Percentiles rank a stretch among this genome's conserved stretches.
Conservation (phyloP, 2,888 invertebrate genomes). For the Neocrepidodera transversa region DNA sequence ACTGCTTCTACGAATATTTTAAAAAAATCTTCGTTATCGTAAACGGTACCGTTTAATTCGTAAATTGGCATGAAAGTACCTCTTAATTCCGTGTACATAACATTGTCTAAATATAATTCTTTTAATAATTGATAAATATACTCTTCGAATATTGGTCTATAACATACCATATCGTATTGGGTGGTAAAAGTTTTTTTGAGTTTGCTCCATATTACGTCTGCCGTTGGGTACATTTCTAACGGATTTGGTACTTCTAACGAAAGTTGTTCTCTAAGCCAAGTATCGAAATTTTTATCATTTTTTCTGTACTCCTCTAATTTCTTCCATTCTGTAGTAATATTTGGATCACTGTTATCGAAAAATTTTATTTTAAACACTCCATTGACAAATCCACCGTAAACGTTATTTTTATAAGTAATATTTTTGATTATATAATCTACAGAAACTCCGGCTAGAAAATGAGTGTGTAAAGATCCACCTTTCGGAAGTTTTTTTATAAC, state of each 20-base stretch:
- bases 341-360: slow-evolving; percentile 48
- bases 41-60: slow-evolving; percentile 64
- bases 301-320: slow-evolving; percentile 61
- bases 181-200: slow-evolving; percentile 64
- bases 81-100: slow-evolving; percentile 68
- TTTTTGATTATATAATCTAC: slow-evolving; percentile 68
- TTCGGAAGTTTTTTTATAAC: slow-evolving; percentile 77
- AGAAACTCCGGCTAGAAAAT: slow-evolving; percentile 70
- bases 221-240: slow-evolving; percentile 49
- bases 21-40: slow-evolving; percentile 62
- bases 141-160: slow-evolving; percentile 65
- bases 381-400: slow-evolving; percentile 62
- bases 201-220: slow-evolving; percentile 62
- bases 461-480: slow-evolving; percentile 75
- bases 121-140: slow-evolving; percentile 64
- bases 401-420: slow-evolving; percentile 68
- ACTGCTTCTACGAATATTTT: slow-evolving; percentile 62
- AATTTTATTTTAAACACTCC: slow-evolving; percentile 55
- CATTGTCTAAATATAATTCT: slow-evolving; percentile 69
- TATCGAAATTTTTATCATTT: slow-evolving; percentile 44
- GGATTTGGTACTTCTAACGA: slow-evolving; percentile 50
- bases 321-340: slow-evolving; percentile 59
- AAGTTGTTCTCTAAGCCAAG: slow-evolving; percentile 48
- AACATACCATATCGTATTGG: slow-evolving; percentile 63
- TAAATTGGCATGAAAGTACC: slow-evolving; percentile 65